A percentile compares a stretch with the other conserved stretches of the same genome.
Evolutionary conservation across 2,797 vertebrate genomes (phyloP).

Genomic region (Syncerus caffer): DNA sequence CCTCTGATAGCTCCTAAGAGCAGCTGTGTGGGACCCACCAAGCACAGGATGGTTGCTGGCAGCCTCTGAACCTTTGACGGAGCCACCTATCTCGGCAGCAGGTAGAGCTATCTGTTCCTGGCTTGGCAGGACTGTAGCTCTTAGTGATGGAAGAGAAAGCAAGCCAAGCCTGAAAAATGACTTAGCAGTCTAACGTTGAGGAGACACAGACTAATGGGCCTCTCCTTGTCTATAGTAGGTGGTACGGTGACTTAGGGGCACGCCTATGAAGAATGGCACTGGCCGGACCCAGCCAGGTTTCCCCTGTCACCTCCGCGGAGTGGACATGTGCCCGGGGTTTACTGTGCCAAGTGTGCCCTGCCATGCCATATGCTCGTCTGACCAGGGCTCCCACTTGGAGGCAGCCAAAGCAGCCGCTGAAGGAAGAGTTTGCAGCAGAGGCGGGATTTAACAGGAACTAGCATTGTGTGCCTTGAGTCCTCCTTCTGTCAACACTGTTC

Average conservation of each 20-base stretch:
- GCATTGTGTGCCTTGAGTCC: rapidly evolving
- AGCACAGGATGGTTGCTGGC: rapidly evolving
- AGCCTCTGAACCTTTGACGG: neutral
- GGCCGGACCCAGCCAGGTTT: neutral
- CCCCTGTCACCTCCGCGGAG: neutral
- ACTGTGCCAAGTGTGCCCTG: neutral
- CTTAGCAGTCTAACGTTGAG: constrained; percentile 3
- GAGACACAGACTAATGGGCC: constrained; percentile 44
- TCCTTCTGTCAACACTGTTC: neutral
- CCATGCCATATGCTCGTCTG: neutral
- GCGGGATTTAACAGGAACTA: neutral
- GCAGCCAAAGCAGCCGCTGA: neutral
- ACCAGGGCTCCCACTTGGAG: neutral
- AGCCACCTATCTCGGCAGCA: neutral
- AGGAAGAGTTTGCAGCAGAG: neutral
- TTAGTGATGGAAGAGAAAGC: constrained; percentile 62
- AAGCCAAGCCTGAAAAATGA: constrained; percentile 63
- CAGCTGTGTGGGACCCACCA: rapidly evolving
- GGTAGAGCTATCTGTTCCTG: constrained; percentile 7
- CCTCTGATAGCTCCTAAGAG: neutral
- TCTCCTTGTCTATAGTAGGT: neutral
- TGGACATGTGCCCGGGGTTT: neutral
- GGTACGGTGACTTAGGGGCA: neutral
- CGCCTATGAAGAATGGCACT: neutral
- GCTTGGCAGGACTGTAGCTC: constrained; percentile 47